A percentile compares a stretch with the other conserved stretches of the same genome.
phyloP scores from a whole-genome alignment of 2,113 vertebrate species.

The Casuarius casuarius region DNA sequence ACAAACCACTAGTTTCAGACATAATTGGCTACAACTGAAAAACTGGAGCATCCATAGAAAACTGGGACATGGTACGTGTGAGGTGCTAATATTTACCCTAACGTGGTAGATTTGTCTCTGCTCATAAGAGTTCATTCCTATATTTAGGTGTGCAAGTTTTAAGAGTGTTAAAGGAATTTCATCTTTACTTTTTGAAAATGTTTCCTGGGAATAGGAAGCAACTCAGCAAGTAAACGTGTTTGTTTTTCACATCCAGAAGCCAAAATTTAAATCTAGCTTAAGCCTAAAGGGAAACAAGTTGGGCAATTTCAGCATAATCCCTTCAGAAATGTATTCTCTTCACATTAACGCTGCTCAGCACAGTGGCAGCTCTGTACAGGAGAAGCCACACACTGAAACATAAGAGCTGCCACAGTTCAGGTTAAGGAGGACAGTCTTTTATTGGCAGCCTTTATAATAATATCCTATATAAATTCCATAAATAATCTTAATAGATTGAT shows the following conservation, averaged over 20 bases:
- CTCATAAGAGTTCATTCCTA: not conserved
- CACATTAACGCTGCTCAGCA: not conserved
- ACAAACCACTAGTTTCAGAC: constrained; percentile 49
- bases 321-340: constrained; percentile 60
- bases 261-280: constrained; percentile 61
- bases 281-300: constrained; percentile 56
- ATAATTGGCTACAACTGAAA: constrained; percentile 56
- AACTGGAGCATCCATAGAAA: constrained; percentile 22
- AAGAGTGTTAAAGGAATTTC: not conserved
- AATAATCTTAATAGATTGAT: constrained; percentile 39
- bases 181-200: not conserved
- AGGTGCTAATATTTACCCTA: constrained; percentile 49
- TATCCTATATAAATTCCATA: constrained; percentile 37
- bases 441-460: constrained; percentile 27
- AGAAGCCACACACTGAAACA: not conserved
- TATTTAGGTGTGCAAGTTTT: not conserved
- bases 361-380: constrained; percentile 46
- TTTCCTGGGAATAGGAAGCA: constrained; percentile 40
- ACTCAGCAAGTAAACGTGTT: not conserved
- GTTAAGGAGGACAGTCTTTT: not conserved
- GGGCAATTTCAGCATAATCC: constrained; percentile 58
- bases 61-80: not conserved
- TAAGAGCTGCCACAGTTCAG: not conserved
- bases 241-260: constrained; percentile 50
- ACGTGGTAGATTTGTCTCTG: not conserved